phyloP scores from a whole-genome alignment of 23 tunicate genomes.

The Phallusia fumigata region DNA sequence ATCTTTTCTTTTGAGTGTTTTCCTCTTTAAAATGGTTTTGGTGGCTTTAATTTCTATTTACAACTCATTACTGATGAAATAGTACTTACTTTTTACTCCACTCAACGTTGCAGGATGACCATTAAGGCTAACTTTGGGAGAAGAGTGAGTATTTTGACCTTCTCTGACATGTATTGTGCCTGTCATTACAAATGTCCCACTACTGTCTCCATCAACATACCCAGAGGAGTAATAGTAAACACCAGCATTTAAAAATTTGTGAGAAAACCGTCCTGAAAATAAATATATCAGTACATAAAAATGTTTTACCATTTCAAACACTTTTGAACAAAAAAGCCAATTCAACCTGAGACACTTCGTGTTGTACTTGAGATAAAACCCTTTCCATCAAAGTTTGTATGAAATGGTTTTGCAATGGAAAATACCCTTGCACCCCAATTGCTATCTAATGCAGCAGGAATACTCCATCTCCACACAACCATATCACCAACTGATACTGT shows the following conservation, averaged over 20 bases:
- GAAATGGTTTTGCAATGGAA: conserved; percentile 23
- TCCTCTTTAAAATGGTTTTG: not conserved
- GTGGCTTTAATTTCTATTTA: not conserved
- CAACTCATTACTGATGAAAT: not conserved
- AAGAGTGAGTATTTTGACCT: not conserved
- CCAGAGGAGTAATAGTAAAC: not conserved
- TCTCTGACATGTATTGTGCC: not conserved
- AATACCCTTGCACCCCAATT: conserved; percentile 36
- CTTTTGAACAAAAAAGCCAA: no score
- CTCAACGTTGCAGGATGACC: not conserved
- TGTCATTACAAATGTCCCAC: not conserved
- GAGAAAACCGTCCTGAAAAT: not conserved
- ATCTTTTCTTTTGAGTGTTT: not conserved
- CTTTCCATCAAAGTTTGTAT: conserved; percentile 18
- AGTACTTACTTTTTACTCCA: not conserved
- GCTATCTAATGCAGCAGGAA: not conserved
- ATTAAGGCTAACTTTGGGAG: not conserved
- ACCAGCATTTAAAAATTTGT: not conserved
- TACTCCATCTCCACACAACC: conserved; percentile 39
- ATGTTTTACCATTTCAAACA: no score
- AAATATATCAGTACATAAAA: no score
- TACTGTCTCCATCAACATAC: not conserved
- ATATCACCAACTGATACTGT: conserved; percentile 30
- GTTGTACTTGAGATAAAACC: conserved; percentile 32
- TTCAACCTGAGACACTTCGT: not conserved